A percentile compares a stretch with the other conserved stretches of the same genome.
These are phyloP conservation scores for Paracanthobrama guichenoti DNA, from an alignment of 2,113 vertebrate species.

Conservation along the genomic window DNA sequence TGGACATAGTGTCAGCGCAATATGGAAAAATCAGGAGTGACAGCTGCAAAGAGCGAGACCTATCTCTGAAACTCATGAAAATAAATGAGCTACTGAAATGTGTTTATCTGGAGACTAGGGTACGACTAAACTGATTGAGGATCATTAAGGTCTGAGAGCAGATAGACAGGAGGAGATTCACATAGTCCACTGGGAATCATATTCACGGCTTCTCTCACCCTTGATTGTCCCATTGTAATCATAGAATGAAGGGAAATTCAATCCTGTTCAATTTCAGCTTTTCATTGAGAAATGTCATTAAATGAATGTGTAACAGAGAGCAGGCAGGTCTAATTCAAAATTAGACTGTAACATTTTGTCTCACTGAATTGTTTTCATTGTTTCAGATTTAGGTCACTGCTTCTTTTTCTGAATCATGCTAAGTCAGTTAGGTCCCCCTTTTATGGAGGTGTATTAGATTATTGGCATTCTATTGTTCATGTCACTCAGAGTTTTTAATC, in stretches of 20 bases:
- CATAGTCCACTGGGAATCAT: slow-evolving; percentile 54
- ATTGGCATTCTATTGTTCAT: slow-evolving; percentile 35
- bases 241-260: slow-evolving; percentile 55
- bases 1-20: slow-evolving; percentile 43
- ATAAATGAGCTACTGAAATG: slow-evolving; percentile 69
- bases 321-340: slow-evolving; percentile 24
- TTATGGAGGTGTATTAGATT: slow-evolving; percentile 24
- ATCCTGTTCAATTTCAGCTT: slow-evolving; percentile 52
- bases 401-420: slow-evolving; percentile 45
- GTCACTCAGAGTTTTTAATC: slow-evolving; percentile 45
- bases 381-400: slow-evolving; percentile 25
- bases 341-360: slow-evolving; percentile 12
- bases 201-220: slow-evolving; percentile 46
- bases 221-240: slow-evolving; percentile 51
- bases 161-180: slow-evolving; percentile 50
- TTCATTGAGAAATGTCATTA: slow-evolving; percentile 48
- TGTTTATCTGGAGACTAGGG: slow-evolving; percentile 64
- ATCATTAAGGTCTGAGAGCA: slow-evolving; percentile 55
- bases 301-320: slow-evolving; percentile 33
- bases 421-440: neutral
- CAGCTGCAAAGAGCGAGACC: slow-evolving; percentile 60
- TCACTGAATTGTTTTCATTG: slow-evolving; percentile 40
- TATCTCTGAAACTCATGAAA: slow-evolving; percentile 69
- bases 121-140: slow-evolving; percentile 66
- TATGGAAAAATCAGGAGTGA: slow-evolving; percentile 57